Percentiles rank a stretch among this genome's conserved stretches.
Conservation (phyloP, 2,797 vertebrate genomes). For the Argyrosomus regius region DNA sequence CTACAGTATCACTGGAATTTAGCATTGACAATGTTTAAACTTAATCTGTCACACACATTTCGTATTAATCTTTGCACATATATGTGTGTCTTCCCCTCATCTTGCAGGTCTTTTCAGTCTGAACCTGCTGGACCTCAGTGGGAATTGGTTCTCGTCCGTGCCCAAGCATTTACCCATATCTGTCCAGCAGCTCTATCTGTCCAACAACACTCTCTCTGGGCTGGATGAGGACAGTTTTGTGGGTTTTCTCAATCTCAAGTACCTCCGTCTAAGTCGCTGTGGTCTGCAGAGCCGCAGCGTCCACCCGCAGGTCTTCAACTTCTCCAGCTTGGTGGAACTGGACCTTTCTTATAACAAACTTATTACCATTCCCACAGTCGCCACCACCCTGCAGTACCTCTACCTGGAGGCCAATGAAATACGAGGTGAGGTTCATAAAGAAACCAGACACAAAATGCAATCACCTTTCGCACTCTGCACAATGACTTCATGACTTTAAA, state of each 20-base stretch:
- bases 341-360: slow-evolving; percentile 87
- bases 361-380: slow-evolving; percentile 76
- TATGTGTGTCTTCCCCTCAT: slow-evolving; percentile 12
- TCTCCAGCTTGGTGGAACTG: slow-evolving; percentile 85
- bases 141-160: slow-evolving; percentile 78
- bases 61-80: neutral
- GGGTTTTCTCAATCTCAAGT: slow-evolving; percentile 73
- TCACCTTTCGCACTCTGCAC: slow-evolving; percentile 6
- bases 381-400: slow-evolving; percentile 83
- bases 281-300: slow-evolving; percentile 66
- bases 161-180: slow-evolving; percentile 81
- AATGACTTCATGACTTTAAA: slow-evolving; percentile 21
- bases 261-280: slow-evolving; percentile 83
- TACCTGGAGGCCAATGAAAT: slow-evolving; percentile 87
- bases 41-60: neutral
- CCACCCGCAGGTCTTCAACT: slow-evolving; percentile 75
- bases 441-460: neutral
- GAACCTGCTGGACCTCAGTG: slow-evolving; percentile 83
- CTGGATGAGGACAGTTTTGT: slow-evolving; percentile 76
- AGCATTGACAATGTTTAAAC: neutral
- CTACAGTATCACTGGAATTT: neutral
- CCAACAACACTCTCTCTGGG: slow-evolving; percentile 78
- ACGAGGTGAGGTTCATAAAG: slow-evolving; percentile 73
- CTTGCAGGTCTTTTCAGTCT: slow-evolving; percentile 77
- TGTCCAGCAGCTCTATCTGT: slow-evolving; percentile 86